A percentile compares a stretch with the other conserved stretches of the same genome.
phyloP scores from a whole-genome alignment of 1,140 invertebrate genomes.

The Eriosoma lanigerum region DNA sequence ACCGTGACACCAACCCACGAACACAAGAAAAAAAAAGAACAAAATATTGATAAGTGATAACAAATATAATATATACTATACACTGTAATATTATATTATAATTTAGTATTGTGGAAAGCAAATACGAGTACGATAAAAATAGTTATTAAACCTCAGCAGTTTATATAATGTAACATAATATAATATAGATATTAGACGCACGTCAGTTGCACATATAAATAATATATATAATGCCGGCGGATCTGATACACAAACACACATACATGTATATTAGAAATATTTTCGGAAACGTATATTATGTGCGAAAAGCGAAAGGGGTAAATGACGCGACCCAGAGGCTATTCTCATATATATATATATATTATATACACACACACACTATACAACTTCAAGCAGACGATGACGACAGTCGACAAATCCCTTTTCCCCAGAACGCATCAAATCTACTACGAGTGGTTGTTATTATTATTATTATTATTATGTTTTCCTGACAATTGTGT shows the following conservation, averaged over 20 bases:
- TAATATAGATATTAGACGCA: no score
- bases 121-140: no score
- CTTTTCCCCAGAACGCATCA: background rate
- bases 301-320: slow-evolving; percentile 34
- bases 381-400: background rate
- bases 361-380: background rate
- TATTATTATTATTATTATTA: slow-evolving; percentile 38
- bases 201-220: no score
- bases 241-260: background rate
- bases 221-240: slow-evolving; percentile 6
- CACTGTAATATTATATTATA: no score
- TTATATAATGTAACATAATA: no score
- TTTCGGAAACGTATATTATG: background rate
- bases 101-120: no score
- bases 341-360: background rate
- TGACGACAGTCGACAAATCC: background rate
- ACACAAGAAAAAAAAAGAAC: no score
- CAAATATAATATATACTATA: no score
- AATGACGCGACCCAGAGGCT: background rate
- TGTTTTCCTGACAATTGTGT: slow-evolving; percentile 17
- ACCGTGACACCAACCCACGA: no score
- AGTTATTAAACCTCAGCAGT: no score
- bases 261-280: background rate
- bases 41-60: no score
- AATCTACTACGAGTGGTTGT: background rate